These are phyloP conservation scores for Argopecten irradians DNA, from an alignment of 1,140 invertebrate species.

Conservation along the genomic window DNA sequence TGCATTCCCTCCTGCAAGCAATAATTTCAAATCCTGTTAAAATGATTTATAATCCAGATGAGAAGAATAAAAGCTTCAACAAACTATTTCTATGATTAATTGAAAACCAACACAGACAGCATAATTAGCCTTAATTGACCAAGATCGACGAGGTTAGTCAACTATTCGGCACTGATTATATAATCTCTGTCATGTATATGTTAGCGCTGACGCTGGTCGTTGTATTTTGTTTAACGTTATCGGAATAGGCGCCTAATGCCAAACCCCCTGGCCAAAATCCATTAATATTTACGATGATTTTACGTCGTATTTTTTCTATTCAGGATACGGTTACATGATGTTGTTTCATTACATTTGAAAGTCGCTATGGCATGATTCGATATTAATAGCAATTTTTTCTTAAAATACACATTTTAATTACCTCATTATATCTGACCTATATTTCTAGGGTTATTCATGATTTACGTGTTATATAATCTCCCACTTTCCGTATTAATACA, in stretches of 20 bases:
- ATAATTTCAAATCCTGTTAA: background rate
- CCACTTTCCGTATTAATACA: too few relatives aligned
- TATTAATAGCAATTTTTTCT: background rate
- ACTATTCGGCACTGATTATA: background rate
- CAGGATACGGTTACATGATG: background rate
- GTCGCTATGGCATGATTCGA: background rate
- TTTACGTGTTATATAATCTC: too few relatives aligned
- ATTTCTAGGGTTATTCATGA: too few relatives aligned
- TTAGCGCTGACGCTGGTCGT: background rate
- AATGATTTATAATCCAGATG: background rate
- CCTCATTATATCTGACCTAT: background rate
- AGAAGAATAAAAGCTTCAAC: background rate
- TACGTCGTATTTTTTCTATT: background rate
- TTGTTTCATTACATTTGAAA: background rate
- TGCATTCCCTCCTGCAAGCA: background rate
- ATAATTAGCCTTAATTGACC: background rate
- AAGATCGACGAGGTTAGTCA: background rate
- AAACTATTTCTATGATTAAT: background rate
- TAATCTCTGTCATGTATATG: background rate
- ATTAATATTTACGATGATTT: background rate
- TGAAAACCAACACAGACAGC: background rate
- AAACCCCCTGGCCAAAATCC: background rate
- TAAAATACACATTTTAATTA: background rate
- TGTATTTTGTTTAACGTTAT: background rate
- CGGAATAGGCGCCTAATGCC: background rate